Evolutionary conservation across 1,140 invertebrate species (phyloP).

Genomic region (Drosophila nigromelanica): DNA sequence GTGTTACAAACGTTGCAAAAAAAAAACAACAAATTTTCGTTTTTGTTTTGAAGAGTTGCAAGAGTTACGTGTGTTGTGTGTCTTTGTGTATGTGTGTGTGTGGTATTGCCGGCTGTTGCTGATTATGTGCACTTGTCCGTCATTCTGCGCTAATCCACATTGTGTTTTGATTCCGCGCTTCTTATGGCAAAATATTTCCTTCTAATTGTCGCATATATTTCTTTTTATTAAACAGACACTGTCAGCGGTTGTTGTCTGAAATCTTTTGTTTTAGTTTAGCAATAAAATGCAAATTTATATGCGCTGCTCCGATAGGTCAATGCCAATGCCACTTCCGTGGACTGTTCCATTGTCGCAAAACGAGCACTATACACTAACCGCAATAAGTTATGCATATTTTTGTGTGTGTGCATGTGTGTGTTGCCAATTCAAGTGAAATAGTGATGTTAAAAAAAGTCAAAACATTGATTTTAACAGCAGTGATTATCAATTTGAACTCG

Average conservation of each 20-base stretch:
- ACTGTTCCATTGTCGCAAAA: conserved; percentile 6
- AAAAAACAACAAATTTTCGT: conserved; percentile 22
- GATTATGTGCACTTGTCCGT: conserved; percentile 35
- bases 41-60: conserved; percentile 32
- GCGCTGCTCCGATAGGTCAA: background rate
- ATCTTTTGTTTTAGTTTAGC: conserved; percentile 26
- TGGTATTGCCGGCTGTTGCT: conserved; percentile 28
- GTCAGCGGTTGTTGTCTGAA: conserved; percentile 8
- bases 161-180: conserved; percentile 22
- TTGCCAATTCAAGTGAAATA: too few relatives aligned
- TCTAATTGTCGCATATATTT: conserved; percentile 20
- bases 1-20: conserved; percentile 1
- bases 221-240: conserved; percentile 1
- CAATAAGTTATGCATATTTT: background rate
- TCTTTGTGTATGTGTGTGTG: background rate
- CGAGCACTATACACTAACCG: conserved; percentile 4
- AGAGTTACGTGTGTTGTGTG: background rate
- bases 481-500: too few relatives aligned
- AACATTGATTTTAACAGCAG: too few relatives aligned
- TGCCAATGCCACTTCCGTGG: conserved; percentile 30
- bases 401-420: too few relatives aligned
- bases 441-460: too few relatives aligned
- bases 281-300: conserved; percentile 44
- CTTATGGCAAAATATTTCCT: conserved; percentile 2
- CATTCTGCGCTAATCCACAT: conserved; percentile 17